Evolutionary conservation across 2,113 vertebrate species (phyloP).

Genomic region (Tachysurus fulvidraco): DNA sequence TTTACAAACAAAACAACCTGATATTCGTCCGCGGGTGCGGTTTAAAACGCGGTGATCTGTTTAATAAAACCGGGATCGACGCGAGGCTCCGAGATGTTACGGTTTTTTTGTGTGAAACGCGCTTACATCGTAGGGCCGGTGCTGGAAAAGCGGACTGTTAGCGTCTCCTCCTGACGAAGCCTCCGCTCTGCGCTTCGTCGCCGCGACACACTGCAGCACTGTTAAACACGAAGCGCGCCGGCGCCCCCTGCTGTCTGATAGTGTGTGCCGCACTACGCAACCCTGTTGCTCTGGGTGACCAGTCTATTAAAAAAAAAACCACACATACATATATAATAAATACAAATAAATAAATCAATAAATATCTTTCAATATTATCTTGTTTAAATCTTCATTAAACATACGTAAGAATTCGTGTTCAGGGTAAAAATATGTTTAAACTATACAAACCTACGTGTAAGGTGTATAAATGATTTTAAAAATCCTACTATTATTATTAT

Average conservation of each 20-base stretch:
- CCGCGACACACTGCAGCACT: not conserved
- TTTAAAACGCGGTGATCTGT: not conserved
- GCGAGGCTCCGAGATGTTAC: too few relatives aligned
- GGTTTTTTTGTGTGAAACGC: not conserved
- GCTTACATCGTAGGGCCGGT: not conserved
- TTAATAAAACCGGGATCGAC: too few relatives aligned
- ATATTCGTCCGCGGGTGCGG: not conserved
- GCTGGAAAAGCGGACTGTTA: not conserved
- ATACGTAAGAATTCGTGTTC: too few relatives aligned
- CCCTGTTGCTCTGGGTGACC: not conserved
- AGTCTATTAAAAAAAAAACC: too few relatives aligned
- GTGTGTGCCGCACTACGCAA: not conserved
- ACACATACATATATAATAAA: too few relatives aligned
- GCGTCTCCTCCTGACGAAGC: constrained; percentile 18
- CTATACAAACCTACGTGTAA: too few relatives aligned
- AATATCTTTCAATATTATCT: too few relatives aligned
- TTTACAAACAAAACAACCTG: not conserved
- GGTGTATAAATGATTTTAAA: too few relatives aligned
- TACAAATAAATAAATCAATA: too few relatives aligned
- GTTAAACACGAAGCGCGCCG: not conserved
- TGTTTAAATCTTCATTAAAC: too few relatives aligned
- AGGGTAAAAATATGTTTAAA: too few relatives aligned
- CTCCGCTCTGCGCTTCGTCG: constrained; percentile 10
- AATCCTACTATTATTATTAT: too few relatives aligned
- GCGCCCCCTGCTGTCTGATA: not conserved